These are phyloP conservation scores for Danaus plexippus DNA, from an alignment of 1,140 invertebrate genomes.

Conservation along the genomic window DNA sequence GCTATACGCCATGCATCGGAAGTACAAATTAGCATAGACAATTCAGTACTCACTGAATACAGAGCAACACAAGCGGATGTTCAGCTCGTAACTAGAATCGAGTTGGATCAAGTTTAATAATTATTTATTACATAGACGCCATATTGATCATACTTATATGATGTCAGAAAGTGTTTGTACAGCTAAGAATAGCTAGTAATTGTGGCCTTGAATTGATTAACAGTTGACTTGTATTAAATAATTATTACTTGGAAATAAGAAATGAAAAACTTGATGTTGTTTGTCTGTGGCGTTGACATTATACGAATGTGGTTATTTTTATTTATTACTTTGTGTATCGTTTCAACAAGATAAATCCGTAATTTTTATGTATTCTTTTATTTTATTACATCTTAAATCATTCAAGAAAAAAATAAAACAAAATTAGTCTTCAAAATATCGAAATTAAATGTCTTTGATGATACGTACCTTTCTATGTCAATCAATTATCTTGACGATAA, in stretches of 20 bases:
- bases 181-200: constrained; percentile 1
- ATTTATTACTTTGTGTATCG: too few species aligned
- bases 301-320: too few species aligned
- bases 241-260: too few species aligned
- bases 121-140: background rate
- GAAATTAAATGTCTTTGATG: background rate
- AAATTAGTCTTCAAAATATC: background rate
- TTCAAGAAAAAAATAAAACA: too few species aligned
- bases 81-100: constrained; percentile 8
- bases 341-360: too few species aligned
- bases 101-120: background rate
- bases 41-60: background rate
- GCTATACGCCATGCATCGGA: too few species aligned
- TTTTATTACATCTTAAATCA: too few species aligned
- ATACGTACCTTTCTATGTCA: background rate
- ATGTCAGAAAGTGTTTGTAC: constrained; percentile 6
- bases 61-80: constrained; percentile 5
- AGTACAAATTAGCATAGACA: too few species aligned
- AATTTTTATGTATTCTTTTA: too few species aligned
- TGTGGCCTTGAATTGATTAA: constrained; percentile 3
- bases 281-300: too few species aligned
- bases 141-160: constrained; percentile 5
- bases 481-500: background rate
- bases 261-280: too few species aligned
- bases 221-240: background rate